Evolutionary conservation across 1,140 invertebrate genomes (phyloP).

Genomic region (Drosophila tropicalis): DNA sequence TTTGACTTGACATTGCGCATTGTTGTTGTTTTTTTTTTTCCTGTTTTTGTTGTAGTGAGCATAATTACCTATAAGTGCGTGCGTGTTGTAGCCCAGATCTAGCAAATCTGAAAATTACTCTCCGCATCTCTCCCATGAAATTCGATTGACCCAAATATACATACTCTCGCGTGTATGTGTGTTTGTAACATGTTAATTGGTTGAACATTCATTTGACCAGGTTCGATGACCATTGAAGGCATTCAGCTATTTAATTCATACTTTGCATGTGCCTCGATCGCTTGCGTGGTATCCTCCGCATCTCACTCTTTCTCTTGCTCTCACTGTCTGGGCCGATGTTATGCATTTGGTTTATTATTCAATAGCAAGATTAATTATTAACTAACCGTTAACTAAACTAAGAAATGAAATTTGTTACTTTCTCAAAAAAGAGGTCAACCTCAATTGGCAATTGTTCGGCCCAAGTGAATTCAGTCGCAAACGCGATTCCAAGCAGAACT

Average conservation of each 20-base stretch:
- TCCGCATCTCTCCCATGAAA: conserved; percentile 27
- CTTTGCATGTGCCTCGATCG: conserved; percentile 40
- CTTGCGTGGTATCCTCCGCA: conserved; percentile 27
- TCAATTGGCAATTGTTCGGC: conserved; percentile 36
- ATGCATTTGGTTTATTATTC: conserved; percentile 52
- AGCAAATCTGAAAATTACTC: conserved; percentile 35
- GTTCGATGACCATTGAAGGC: conserved; percentile 45
- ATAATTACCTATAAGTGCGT: conserved; percentile 35
- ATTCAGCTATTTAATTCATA: conserved; percentile 54
- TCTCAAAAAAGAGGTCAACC: conserved; percentile 46
- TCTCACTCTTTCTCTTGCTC: background rate
- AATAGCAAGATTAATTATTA: conserved; percentile 54
- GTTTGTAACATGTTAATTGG: conserved; percentile 46
- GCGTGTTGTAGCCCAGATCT: conserved; percentile 17
- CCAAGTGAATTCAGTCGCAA: conserved; percentile 28
- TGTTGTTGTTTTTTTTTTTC: conserved; percentile 14
- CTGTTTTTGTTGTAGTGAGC: conserved; percentile 21
- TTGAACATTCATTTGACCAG: conserved; percentile 27
- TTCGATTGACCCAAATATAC: conserved; percentile 56
- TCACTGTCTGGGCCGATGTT: conserved; percentile 12
- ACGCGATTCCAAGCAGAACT: conserved; percentile 38
- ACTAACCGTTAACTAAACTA: conserved; percentile 42
- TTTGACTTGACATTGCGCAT: background rate
- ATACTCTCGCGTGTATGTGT: background rate
- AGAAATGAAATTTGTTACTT: conserved; percentile 48